Evolutionary conservation across 2,888 invertebrate species (phyloP), one percentile per base, ranked within the genome.

Genomic region (Drosophila cognata): DNA sequence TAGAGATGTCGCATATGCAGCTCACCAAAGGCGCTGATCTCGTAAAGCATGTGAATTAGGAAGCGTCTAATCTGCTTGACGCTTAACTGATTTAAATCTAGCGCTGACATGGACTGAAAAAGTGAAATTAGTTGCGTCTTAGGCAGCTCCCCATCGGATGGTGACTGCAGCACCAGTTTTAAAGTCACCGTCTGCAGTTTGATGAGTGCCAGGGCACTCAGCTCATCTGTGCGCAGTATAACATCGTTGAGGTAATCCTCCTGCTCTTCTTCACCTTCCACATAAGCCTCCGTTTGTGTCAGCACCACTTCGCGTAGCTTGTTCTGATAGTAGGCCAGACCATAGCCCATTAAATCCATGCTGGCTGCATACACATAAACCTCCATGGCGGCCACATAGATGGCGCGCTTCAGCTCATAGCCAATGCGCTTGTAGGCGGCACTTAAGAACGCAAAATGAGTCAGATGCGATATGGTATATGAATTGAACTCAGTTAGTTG

Each of bases 21-120:
- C 63, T 94, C 94, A 1, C 85, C 82, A 7, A 90, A 64, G 0
- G 93, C 88, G 28, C 94, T 93, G 1, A 82, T 80, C 77, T 94
- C 94, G 69, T 94, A 94, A 51, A 94, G 84, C 55, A 94, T 92
- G 21, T 93, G 91, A 29, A 94, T 65, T 7, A 93, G 85, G 69
- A 92, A 91, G 5, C 86, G 88, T 21, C 7, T 86, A 33, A 46
- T 66, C 31, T 64, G 73, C 56, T 53, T 21, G 3, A 52, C 25
- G 7, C 80, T 76, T 2, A 84, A 67, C 2, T 68, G 63, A 41
- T 67, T 65, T 8, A 91, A 71, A 11, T 90, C 56, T 0, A 92
- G 70, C 4, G 72, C 31, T 10, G 71, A 64, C 74, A 92, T 90
- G 0, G 74, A 53, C 2, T 86, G 82, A 35, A 88, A 88, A 4